phyloP scores from a whole-genome alignment of 2,113 vertebrate genomes.

The Formicarius rufipectus region DNA sequence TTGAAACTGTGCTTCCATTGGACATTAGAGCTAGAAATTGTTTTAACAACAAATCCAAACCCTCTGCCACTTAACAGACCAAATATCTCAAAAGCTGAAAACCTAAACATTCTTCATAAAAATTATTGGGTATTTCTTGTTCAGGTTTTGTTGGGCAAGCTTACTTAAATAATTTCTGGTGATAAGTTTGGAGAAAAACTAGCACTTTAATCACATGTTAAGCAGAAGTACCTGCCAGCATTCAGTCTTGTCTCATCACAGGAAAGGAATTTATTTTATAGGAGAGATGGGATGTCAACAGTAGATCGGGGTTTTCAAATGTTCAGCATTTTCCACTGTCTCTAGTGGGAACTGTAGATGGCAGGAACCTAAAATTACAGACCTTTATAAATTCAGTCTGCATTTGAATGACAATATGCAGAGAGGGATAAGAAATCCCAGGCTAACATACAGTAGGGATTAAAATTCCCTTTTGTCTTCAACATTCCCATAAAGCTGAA shows the following conservation, averaged over 20 bases:
- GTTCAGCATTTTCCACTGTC: not conserved
- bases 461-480: not conserved
- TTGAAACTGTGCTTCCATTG: not conserved
- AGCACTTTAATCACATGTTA: not conserved
- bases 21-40: not conserved
- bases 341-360: not conserved
- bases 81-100: constrained; percentile 1
- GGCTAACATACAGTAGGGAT: not conserved
- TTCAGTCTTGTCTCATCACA: not conserved
- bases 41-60: not conserved
- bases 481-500: not conserved
- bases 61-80: not conserved
- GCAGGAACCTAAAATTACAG: not conserved
- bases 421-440: not conserved
- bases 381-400: not conserved
- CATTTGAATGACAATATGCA: not conserved
- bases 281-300: not conserved
- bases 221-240: not conserved
- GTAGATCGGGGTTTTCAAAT: not conserved
- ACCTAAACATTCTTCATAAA: not conserved
- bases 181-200: not conserved
- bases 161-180: not conserved
- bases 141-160: not conserved
- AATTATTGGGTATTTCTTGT: not conserved
- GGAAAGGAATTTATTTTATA: not conserved